A percentile compares a stretch with the other conserved stretches of the same genome.
Conservation (phyloP, 1,140 invertebrate genomes). For the honey bee (Apis mellifera) region Amel_HAv3.1 CM009935.2:65001-65500, state of each 20-base stretch:
- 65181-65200: no score
- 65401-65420: neutral
- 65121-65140: no score
- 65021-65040: no score
- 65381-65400: neutral
- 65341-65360: neutral
- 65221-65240: neutral
- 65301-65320: neutral
- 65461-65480: neutral
- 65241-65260: neutral
- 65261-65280: neutral
- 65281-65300: neutral
- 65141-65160: no score
- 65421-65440: neutral
- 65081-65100: no score
- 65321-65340: neutral
- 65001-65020: no score
- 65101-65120: no score
- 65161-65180: no score
- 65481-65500: neutral
- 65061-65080: no score
- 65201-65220: no score
- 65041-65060: no score
- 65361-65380: no score
- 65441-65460: neutral